A percentile compares a stretch with the other conserved stretches of the same genome.
Evolutionary conservation across 2,113 vertebrate species (phyloP).

Genomic region (Cranoglanis bouderius): DNA sequence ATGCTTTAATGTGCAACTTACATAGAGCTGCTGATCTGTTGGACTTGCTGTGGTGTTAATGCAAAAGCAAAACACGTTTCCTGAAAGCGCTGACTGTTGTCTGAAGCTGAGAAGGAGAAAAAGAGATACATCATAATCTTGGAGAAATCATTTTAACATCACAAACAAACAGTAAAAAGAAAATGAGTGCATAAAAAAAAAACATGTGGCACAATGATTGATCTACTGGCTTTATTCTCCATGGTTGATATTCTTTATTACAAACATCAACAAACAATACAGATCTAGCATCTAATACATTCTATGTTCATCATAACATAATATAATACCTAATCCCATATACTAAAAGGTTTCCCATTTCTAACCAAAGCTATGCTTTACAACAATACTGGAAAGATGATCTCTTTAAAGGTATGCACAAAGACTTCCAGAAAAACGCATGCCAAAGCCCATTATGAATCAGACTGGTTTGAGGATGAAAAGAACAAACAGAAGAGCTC

Average conservation of each 20-base stretch:
- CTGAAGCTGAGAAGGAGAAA: conserved; percentile 78
- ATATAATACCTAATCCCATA: neutral
- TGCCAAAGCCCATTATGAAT: neutral
- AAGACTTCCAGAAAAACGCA: neutral
- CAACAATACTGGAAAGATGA: neutral
- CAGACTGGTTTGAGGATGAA: conserved; percentile 3
- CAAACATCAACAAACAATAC: neutral
- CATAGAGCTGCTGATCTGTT: conserved; percentile 99
- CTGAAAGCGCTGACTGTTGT: conserved; percentile 97
- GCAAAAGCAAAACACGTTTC: conserved; percentile 98
- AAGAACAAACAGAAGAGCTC: conserved; percentile 8
- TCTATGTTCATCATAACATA: neutral
- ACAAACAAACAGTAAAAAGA: neutral
- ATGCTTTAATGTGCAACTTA: conserved; percentile 68
- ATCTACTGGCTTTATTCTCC: neutral
- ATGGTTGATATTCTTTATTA: neutral
- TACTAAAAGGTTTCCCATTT: neutral
- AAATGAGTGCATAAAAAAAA: neutral
- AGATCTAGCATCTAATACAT: neutral
- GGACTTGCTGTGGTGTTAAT: conserved; percentile 96
- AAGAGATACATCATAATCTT: neutral
- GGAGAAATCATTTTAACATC: neutral
- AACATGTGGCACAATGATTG: too few relatives aligned
- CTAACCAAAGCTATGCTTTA: conserved; percentile 13
- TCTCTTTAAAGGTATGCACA: neutral